These are phyloP conservation scores for Colaptes auratus DNA, from an alignment of 2,113 vertebrate genomes.

Conservation along the genomic window DNA sequence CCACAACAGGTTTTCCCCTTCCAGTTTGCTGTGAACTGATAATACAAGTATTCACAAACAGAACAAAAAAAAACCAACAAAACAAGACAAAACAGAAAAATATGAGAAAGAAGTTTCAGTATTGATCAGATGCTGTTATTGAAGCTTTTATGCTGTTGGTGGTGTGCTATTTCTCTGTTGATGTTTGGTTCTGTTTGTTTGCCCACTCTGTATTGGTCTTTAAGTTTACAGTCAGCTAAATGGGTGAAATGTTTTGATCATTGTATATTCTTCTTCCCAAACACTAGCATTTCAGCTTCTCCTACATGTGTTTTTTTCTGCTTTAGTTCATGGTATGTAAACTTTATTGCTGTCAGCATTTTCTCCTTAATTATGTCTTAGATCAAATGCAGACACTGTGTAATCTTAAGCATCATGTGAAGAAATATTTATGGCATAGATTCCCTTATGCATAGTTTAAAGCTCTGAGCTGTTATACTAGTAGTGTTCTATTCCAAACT, in stretches of 20 bases:
- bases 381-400: constrained; percentile 43
- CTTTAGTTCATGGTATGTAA: neutral
- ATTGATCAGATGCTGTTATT: neutral
- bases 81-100: neutral
- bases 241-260: neutral
- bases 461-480: constrained; percentile 20
- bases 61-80: neutral
- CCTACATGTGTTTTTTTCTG: neutral
- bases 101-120: neutral
- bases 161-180: neutral
- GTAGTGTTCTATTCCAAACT: constrained; percentile 1
- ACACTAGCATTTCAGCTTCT: neutral
- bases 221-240: neutral
- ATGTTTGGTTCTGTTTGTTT: neutral
- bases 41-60: neutral
- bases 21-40: neutral
- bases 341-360: constrained; percentile 11
- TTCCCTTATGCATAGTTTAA: constrained; percentile 25
- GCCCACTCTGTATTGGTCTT: neutral
- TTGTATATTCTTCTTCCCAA: neutral
- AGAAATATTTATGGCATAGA: constrained; percentile 35
- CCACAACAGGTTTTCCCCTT: neutral
- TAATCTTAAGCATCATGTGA: constrained; percentile 23
- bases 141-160: rapidly evolving
- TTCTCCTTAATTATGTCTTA: constrained; percentile 35